Base-by-base conservation (phyloP, 2,113 vertebrate genomes). In the Willisornis vidua region DNA sequence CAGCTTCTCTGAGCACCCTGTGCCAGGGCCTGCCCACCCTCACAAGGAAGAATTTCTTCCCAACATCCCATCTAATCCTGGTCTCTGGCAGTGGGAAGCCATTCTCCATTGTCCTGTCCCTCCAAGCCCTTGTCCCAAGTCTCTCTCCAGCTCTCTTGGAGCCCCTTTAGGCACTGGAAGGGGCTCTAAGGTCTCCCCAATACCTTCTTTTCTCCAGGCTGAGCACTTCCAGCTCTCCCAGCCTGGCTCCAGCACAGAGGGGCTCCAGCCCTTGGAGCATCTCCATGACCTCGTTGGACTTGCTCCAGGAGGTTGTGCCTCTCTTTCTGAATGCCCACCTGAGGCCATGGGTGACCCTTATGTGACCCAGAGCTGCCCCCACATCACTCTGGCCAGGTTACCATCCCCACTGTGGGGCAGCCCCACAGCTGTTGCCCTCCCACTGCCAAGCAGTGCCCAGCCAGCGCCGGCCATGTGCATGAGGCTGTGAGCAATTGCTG, bases 1-100 rank as follows among this genome's bases (percentile, higher is more conserved):
- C 37, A 66, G 52, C 45, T 74, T 8, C 59, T 73, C 43, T 66
- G 67, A 19, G 41, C 2, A 49, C 0, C 49, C 43, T 58, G 51
- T 58, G 26, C 22, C 76, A 72, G 58, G 5, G 4, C 22, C 35
- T 65, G 3, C 1, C 14, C 59, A 13, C 9, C 23, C 45, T 52
- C 0, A 0, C 68, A 58, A 2, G 0, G 26, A 39, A 24, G 0
- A 89, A 33, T 52, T 3, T 37, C 22, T 20, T 3, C 10, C 41
- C 24, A 35, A 6, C 0, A 1, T 55, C 57, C 46, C 65, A 29
- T 3, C 85, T 4, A 14, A 0, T 15, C 18, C 48, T 62, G 29
- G 15, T n/a, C 66, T 48, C 4, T 15, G 15, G 22, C 37, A 71
- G 0, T 62, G 28, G 26, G 3, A 87, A 58, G 8, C 15, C 65